Evolutionary conservation across 1,140 invertebrate genomes (phyloP).

Genomic region (Drosophila aff.): DNA sequence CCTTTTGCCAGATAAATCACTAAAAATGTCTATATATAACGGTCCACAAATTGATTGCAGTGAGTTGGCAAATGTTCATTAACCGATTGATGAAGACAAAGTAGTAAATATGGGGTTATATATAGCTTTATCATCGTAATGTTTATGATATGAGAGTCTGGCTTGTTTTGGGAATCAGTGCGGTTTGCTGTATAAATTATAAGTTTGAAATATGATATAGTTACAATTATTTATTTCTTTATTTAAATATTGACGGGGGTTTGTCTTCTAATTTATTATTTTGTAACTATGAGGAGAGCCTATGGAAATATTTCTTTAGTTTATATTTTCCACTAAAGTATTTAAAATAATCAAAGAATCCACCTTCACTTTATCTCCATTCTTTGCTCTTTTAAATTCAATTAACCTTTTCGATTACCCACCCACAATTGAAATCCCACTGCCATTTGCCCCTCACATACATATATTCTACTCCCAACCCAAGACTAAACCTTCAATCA

Average conservation of each 20-base stretch:
- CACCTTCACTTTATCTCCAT: background rate
- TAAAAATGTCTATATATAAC: conserved; percentile 50
- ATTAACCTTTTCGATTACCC: conserved; percentile 35
- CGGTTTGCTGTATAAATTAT: conserved; percentile 1
- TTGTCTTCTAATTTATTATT: background rate
- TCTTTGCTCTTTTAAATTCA: conserved; percentile 27
- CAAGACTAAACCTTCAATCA: conserved; percentile 33
- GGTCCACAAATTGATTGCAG: conserved; percentile 31
- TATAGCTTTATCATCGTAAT: background rate
- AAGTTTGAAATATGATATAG: background rate
- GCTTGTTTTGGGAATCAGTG: background rate
- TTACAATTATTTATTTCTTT: background rate
- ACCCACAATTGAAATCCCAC: conserved; percentile 19
- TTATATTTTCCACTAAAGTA: background rate
- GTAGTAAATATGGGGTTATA: conserved; percentile 4
- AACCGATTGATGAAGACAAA: conserved; percentile 34
- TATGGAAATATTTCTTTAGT: background rate
- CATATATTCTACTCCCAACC: conserved; percentile 15
- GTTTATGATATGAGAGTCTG: background rate
- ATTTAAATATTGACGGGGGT: background rate
- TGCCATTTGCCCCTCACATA: conserved; percentile 23
- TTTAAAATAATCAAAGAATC: background rate
- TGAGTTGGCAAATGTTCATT: conserved; percentile 38
- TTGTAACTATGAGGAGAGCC: too few relatives aligned
- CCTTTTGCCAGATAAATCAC: conserved; percentile 46